A percentile compares a stretch with the other conserved stretches of the same genome.
Evolutionary conservation across 1,140 invertebrate genomes (phyloP).

Genomic region (Lordiphosa collinella): DNA sequence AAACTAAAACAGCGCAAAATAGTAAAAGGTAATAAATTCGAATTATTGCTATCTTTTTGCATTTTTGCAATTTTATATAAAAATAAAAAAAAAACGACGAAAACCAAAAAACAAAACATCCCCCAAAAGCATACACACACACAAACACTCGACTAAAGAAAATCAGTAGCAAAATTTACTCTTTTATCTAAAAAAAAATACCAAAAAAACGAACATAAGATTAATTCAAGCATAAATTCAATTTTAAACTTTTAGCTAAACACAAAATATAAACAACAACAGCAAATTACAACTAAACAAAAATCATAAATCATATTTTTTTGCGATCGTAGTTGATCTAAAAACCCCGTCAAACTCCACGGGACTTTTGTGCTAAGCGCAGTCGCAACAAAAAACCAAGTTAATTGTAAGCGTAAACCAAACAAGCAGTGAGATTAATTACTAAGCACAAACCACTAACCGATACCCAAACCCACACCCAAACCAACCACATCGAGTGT

Average conservation of each 20-base stretch:
- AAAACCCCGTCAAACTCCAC: slow-evolving; percentile 53
- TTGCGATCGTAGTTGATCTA: slow-evolving; percentile 78
- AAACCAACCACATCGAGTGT: slow-evolving; percentile 10
- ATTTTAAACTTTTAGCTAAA: slow-evolving; percentile 73
- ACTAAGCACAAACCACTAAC: slow-evolving; percentile 47
- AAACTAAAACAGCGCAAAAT: slow-evolving; percentile 54
- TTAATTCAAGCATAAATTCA: slow-evolving; percentile 64
- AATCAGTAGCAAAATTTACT: slow-evolving; percentile 79
- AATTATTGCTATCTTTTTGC: slow-evolving; percentile 79
- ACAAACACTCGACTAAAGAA: slow-evolving; percentile 26
- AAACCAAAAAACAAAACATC: slow-evolving; percentile 12
- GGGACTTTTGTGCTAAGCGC: slow-evolving; percentile 78
- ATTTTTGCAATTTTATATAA: slow-evolving; percentile 80
- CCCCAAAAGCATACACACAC: slow-evolving; percentile 17
- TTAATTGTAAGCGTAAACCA: slow-evolving; percentile 54
- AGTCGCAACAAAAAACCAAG: slow-evolving; percentile 26
- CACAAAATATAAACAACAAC: slow-evolving; percentile 26
- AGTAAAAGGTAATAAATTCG: slow-evolving; percentile 42
- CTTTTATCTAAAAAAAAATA: slow-evolving; percentile 71
- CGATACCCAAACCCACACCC: slow-evolving; percentile 6
- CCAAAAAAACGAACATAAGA: slow-evolving; percentile 20
- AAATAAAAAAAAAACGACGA: slow-evolving; percentile 33
- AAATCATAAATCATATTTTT: slow-evolving; percentile 54
- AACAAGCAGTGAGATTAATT: slow-evolving; percentile 77
- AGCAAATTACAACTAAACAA: slow-evolving; percentile 25